Percentiles rank a stretch among this genome's conserved stretches.
These are phyloP conservation scores for Theretra japonica DNA, from an alignment of 2,888 invertebrate genomes.

Conservation along the genomic window DNA sequence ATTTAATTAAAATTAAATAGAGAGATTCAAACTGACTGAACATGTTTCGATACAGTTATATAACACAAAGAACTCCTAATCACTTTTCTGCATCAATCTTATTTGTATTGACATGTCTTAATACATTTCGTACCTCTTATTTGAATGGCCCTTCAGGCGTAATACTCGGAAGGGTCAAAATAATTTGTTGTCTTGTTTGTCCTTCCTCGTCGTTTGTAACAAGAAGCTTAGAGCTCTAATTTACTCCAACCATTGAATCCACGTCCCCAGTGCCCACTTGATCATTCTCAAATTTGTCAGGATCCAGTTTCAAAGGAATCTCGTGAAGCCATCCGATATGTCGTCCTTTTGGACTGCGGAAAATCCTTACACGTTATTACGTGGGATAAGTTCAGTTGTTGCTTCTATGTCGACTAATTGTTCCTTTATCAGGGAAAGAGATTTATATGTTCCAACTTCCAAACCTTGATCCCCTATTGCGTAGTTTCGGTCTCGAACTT, in stretches of 20 bases:
- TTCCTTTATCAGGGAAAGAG: not conserved
- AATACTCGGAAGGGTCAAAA: slow-evolving; percentile 45
- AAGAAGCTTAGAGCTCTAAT: slow-evolving; percentile 61
- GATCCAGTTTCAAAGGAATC: slow-evolving; percentile 70
- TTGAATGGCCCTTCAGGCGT: slow-evolving; percentile 11
- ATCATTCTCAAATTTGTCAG: slow-evolving; percentile 70
- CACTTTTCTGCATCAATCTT: not conserved
- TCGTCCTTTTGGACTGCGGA: slow-evolving; percentile 17
- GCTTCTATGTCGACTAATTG: not conserved
- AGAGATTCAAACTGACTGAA: no score
- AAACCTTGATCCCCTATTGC: slow-evolving; percentile 20
- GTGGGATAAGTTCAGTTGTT: not conserved
- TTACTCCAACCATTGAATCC: slow-evolving; percentile 56
- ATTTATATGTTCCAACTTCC: slow-evolving; percentile 10
- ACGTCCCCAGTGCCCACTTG: slow-evolving; percentile 69
- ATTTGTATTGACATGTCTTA: slow-evolving; percentile 7
- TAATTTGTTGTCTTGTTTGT: slow-evolving; percentile 33
- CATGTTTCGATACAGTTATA: not conserved
- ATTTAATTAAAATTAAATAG: no score
- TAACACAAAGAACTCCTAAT: not conserved
- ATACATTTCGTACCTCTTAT: not conserved
- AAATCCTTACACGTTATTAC: slow-evolving; percentile 15
- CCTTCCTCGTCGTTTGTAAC: slow-evolving; percentile 49
- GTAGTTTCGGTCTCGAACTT: slow-evolving; percentile 9
- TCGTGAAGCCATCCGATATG: slow-evolving; percentile 61